Base-by-base conservation (phyloP, 2,797 vertebrate species). In the Sus cebifrons region DNA sequence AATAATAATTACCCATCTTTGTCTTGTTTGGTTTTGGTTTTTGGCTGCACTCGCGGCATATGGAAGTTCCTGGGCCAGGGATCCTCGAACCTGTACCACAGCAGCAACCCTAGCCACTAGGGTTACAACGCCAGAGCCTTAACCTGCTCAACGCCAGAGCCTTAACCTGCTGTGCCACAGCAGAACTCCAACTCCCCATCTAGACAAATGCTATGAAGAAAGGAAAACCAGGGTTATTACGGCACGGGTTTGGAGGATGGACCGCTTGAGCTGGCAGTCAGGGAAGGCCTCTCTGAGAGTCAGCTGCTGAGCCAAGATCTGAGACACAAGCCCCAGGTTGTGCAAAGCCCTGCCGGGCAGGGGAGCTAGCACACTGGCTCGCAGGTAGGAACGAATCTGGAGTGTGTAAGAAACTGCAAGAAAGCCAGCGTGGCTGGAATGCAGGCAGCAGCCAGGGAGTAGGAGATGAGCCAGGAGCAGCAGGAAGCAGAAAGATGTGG, bases 371-470 rank as follows among this genome's bases (percentile, higher is more conserved):
- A 14, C 6, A 3, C 17, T 2, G 29, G 29, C 77, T 78, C 44
- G 4, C 32, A 62, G 67, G 40, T 12, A 13, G 52, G 20, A 68
- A 23, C 6, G 20, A 73, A 5, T 29, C 4, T 25, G 32, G 82
- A 77, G 89, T 5, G 9, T 60, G 4, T 27, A 29, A 67, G 68
- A n/a, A 65, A 21, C 65, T 27, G 23, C 49, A 21, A 14, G 14
- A 71, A 32, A 75, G 54, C 56, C n/a, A 36, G 65, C 0, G 3
- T 18, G 18, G 49, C 1, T 73, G 58, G 65, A 54, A 36, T 1
- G 65, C 36, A 12, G 75, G 73, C 29, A 49, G 11, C 0, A 0
- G 3, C 15, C 23, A 8, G 23, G 27, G 13, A 44, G 56, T 7
- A 14, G 56, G 32, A 25, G n/a, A 23, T 36, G 73, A 71, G 73